These are phyloP conservation scores for Tubulanus polymorphus DNA, from an alignment of 2,888 invertebrate genomes.

Conservation along the genomic window DNA sequence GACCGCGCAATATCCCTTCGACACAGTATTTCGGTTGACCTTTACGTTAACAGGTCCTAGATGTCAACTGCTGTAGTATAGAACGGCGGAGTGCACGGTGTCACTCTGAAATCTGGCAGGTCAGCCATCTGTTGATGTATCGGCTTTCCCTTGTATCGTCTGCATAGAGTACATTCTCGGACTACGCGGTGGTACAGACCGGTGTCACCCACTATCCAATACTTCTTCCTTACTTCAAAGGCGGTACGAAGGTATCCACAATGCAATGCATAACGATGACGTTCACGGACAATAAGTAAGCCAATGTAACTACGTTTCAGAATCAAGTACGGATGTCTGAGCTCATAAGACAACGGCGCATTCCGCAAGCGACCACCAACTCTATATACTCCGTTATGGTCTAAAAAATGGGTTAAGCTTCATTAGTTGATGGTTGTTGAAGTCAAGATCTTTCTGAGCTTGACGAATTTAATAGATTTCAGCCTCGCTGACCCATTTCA, in stretches of 20 bases:
- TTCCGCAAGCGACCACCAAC: background rate
- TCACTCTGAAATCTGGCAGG: constrained; percentile 3
- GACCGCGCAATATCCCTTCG: constrained; percentile 3
- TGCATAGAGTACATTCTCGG: constrained; percentile 5
- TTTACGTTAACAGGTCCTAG: constrained; percentile 6
- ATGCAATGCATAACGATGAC: constrained; percentile 2
- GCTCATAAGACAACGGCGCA: constrained; percentile 1
- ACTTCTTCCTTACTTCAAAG: constrained; percentile 6
- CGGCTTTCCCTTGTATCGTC: constrained; percentile 1
- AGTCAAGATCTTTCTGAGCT: constrained; percentile 5
- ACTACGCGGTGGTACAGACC: background rate
- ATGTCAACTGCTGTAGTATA: constrained; percentile 2
- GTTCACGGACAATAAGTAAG: background rate
- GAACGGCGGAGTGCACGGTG: constrained; percentile 6
- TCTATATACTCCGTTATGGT: constrained; percentile 4
- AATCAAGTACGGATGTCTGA: constrained; percentile 6
- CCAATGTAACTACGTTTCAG: constrained; percentile 2
- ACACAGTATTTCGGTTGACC: background rate
- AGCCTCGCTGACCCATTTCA: constrained; percentile 4
- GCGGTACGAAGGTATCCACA: constrained; percentile 8
- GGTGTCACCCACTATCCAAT: constrained; percentile 10
- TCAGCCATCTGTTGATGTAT: constrained; percentile 4
- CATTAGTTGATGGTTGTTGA: background rate
- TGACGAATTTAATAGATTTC: constrained; percentile 6
- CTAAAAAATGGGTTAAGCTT: constrained; percentile 6